phyloP scores from a whole-genome alignment of 2,113 vertebrate genomes.

The Shinisaurus crocodilurus region DNA sequence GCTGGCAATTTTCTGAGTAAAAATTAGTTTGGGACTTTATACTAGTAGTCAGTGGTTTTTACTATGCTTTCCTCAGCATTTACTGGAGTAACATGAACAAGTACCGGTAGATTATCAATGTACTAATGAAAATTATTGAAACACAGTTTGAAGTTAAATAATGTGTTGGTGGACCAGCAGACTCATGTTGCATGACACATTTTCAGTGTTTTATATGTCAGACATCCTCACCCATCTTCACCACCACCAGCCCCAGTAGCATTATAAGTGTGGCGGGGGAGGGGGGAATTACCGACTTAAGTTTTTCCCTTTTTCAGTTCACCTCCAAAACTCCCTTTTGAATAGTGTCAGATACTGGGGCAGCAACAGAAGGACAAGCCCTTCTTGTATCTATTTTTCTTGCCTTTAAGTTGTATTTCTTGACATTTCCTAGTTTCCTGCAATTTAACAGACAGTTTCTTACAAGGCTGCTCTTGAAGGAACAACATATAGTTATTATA shows the following conservation, averaged over 20 bases:
- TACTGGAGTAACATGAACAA: not conserved
- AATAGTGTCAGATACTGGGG: not conserved
- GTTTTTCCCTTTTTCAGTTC: not conserved
- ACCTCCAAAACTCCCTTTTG: not conserved
- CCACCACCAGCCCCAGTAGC: not conserved
- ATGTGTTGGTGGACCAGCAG: not conserved
- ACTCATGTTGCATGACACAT: too few species aligned
- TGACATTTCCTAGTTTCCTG: not conserved
- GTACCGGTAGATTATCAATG: too few species aligned
- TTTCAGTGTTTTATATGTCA: not conserved
- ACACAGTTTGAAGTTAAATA: too few species aligned
- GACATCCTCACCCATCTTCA: not conserved
- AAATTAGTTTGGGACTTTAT: not conserved
- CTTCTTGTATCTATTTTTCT: not conserved
- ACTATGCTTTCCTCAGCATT: not conserved
- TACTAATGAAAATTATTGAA: too few species aligned
- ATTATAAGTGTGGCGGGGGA: not conserved
- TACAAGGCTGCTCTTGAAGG: not conserved
- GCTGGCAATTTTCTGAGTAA: not conserved
- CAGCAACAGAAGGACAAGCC: not conserved
- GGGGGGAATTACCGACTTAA: not conserved
- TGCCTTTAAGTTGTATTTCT: not conserved
- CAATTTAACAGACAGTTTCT: not conserved
- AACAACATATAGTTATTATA: not conserved
- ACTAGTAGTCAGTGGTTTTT: not conserved